Evolutionary conservation across 2,888 invertebrate species (phyloP).

Genomic region (Andrena flavipes): DNA sequence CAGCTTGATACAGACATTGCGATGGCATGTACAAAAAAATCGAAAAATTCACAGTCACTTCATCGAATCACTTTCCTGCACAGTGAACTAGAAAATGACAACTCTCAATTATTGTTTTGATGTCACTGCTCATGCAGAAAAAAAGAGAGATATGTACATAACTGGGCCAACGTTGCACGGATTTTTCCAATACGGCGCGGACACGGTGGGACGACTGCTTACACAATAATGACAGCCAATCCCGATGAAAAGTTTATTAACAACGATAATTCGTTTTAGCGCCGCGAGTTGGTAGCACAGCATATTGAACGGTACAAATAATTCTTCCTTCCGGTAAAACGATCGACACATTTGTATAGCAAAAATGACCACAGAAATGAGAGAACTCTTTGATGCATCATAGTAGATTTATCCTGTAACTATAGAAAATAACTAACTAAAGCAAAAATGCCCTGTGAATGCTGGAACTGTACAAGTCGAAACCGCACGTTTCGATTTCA

Average conservation of each 20-base stretch:
- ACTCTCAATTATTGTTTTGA: background rate
- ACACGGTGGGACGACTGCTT: conserved; percentile 33
- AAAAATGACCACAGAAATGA: conserved; percentile 28
- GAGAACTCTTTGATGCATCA: conserved; percentile 17
- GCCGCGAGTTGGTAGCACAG: conserved; percentile 26
- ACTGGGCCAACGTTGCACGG: background rate
- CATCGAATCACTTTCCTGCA: background rate
- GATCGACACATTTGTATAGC: conserved; percentile 8
- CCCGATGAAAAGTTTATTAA: conserved; percentile 57
- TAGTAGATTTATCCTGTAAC: too few relatives aligned
- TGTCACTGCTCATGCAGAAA: background rate
- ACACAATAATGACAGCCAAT: conserved; percentile 51
- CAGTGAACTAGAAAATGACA: background rate
- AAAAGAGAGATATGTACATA: background rate
- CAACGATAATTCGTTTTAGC: conserved; percentile 52
- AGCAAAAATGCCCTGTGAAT: background rate
- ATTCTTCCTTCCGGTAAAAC: conserved; percentile 33
- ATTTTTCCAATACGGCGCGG: conserved; percentile 38
- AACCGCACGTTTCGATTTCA: background rate
- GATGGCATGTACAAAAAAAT: background rate
- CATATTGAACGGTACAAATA: conserved; percentile 40
- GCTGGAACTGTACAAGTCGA: background rate
- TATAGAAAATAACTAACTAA: too few relatives aligned
- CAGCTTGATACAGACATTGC: background rate
- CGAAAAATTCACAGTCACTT: background rate